A percentile compares a stretch with the other conserved stretches of the same genome.
Conservation (phyloP, 2,888 invertebrate species). For the Microplitis deprimator region DNA sequence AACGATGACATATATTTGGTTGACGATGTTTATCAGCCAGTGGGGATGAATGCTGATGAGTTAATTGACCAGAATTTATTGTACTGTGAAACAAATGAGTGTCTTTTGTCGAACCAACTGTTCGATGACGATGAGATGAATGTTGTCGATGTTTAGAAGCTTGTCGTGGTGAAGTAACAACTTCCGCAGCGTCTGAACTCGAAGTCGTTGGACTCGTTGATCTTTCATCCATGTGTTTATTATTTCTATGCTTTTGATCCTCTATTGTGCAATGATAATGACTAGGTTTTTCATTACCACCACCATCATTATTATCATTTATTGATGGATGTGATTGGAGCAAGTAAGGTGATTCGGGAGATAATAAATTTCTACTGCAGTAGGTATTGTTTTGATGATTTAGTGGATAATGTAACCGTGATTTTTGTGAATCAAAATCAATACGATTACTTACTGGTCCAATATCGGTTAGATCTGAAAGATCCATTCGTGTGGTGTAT, state of each 20-base stretch:
- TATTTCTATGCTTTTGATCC: slow-evolving; percentile 23
- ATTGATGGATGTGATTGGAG: slow-evolving; percentile 8
- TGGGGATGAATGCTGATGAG: slow-evolving; percentile 23
- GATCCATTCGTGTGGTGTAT: slow-evolving; percentile 29
- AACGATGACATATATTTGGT: slow-evolving; percentile 35
- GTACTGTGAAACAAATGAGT: slow-evolving; percentile 20
- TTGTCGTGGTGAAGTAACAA: slow-evolving; percentile 30
- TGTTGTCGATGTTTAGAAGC: slow-evolving; percentile 31
- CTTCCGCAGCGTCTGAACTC: slow-evolving; percentile 33
- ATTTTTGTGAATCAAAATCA: slow-evolving; percentile 29
- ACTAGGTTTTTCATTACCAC: slow-evolving; percentile 15
- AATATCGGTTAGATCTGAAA: slow-evolving; percentile 30
- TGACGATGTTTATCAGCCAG: slow-evolving; percentile 19
- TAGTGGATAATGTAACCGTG: slow-evolving; percentile 24
- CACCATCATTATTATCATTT: slow-evolving; percentile 15
- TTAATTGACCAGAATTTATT: slow-evolving; percentile 16
- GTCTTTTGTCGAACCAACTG: slow-evolving; percentile 25
- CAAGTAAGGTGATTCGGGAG: slow-evolving; percentile 26
- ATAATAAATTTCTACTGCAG: slow-evolving; percentile 23
- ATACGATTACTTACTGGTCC: slow-evolving; percentile 2
- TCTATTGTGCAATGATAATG: slow-evolving; percentile 29
- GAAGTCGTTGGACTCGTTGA: slow-evolving; percentile 37
- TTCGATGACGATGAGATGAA: slow-evolving; percentile 36
- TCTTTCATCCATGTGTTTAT: slow-evolving; percentile 31
- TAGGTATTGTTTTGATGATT: slow-evolving; percentile 34